These are phyloP conservation scores for Ypsolopha scabrella DNA, from an alignment of 2,888 invertebrate species.

Conservation along the genomic window DNA sequence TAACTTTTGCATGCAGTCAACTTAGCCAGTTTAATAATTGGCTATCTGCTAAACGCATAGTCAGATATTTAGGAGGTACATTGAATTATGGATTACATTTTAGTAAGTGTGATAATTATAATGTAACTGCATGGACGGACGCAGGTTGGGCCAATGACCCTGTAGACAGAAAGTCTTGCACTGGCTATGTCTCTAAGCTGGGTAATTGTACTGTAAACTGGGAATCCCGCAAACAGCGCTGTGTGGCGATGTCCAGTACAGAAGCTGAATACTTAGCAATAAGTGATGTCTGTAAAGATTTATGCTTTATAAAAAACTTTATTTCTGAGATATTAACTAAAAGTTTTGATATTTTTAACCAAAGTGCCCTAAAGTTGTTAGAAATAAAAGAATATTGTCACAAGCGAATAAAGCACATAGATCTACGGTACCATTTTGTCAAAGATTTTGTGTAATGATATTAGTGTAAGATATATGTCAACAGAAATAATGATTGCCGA, in stretches of 20 bases:
- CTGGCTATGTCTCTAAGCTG: constrained; percentile 11
- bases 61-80: constrained; percentile 11
- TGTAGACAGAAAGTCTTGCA: constrained; percentile 13
- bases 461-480: too few species aligned
- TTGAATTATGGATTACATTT: constrained; percentile 8
- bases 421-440: too few species aligned
- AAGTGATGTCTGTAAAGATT: constrained; percentile 8
- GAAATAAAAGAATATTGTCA: too few species aligned
- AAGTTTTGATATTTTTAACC: too few species aligned
- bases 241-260: constrained; percentile 12
- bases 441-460: too few species aligned
- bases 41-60: constrained; percentile 11
- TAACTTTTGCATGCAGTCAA: constrained; percentile 2
- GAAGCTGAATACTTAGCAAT: constrained; percentile 15
- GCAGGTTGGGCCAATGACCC: constrained; percentile 12
- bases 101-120: not conserved
- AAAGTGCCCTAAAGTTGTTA: too few species aligned
- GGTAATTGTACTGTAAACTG: constrained; percentile 8
- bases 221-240: constrained; percentile 13
- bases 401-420: too few species aligned
- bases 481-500: too few species aligned
- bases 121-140: constrained; percentile 8
- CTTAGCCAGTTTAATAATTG: constrained; percentile 7
- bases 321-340: too few species aligned
- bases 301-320: too few species aligned